Base-by-base conservation (phyloP, 1,140 invertebrate species). In the Calliphora vicina region DNA sequence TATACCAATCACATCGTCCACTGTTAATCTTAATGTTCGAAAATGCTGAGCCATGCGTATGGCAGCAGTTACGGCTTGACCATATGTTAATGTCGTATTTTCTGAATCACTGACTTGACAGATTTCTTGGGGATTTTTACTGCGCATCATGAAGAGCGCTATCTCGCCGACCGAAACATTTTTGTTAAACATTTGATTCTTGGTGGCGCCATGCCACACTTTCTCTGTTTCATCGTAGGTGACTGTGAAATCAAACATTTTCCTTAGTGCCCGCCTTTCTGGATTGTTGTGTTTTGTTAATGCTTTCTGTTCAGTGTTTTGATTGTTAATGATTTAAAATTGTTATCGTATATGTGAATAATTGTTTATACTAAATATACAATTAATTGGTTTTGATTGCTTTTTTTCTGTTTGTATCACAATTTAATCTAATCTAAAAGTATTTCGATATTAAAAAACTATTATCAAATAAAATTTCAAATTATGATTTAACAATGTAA, bases 1-100 rank as follows among this genome's bases (percentile, higher is more conserved):
- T 35, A 89, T 88, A 0, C 88, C 88, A 73, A 89, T 85, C 1
- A 89, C 84, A 84, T 89, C 88, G 57, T 87, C 86, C 23, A 88
- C 83, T 20, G 84, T 84, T 0, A 89, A 67, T 2, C 86, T 86
- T 0, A 87, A 82, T 12, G 85, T 83, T 81, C 87, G 86, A 1
- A 89, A 80, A 10, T 86, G 84, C 81, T 88, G 86, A 0, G 88
- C 88, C 35, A 89, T 86, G 2, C 88, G 87, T 35, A 88, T 86
- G n/a, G 87, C 85, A 86, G 86, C 86, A n/a, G 86, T 86, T 23
- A 89, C 78, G 8, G 83, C 84, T 81, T 87, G 82, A 4, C 61
- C 82, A 50, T 85, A 87, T 15, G 88, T 89, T 8, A 88, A 81
- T 2, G 15, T 8, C 17, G 4, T 61, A 23, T 81, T 45, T 26